Evolutionary conservation across 2,797 vertebrate species (phyloP).

Genomic region (Dallia pectoralis): DNA sequence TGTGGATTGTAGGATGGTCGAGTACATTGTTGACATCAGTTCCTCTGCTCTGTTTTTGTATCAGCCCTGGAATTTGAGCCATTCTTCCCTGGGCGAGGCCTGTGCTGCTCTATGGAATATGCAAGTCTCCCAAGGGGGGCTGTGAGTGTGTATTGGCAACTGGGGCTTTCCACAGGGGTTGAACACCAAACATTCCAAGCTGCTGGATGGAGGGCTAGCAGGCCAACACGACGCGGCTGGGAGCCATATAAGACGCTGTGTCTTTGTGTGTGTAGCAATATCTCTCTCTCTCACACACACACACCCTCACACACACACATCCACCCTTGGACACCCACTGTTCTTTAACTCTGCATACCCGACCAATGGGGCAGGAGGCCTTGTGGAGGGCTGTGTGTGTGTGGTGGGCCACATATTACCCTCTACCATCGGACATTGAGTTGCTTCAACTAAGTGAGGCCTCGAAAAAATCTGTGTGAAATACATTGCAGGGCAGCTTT

Average conservation of each 20-base stretch:
- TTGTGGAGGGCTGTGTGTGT: slow-evolving; percentile 5
- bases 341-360: slow-evolving; percentile 21
- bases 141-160: slow-evolving; percentile 53
- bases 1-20: slow-evolving; percentile 31
- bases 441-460: slow-evolving; percentile 11
- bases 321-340: neutral
- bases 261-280: slow-evolving; percentile 64
- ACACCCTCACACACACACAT: slow-evolving; percentile 11
- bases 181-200: slow-evolving; percentile 75
- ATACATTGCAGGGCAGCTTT: neutral
- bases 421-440: slow-evolving; percentile 18
- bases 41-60: slow-evolving; percentile 62
- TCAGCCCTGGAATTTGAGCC: slow-evolving; percentile 69
- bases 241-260: slow-evolving; percentile 67
- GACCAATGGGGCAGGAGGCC: slow-evolving; percentile 1
- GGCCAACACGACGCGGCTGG: slow-evolving; percentile 70
- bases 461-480: neutral
- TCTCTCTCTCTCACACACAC: slow-evolving; percentile 12
- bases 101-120: slow-evolving; percentile 51
- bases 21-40: slow-evolving; percentile 53
- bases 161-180: slow-evolving; percentile 68
- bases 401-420: slow-evolving; percentile 28
- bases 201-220: slow-evolving; percentile 54
- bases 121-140: slow-evolving; percentile 47
- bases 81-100: slow-evolving; percentile 63